Conservation (phyloP, 2,113 vertebrate species). For the Chiloscyllium plagiosum region DNA sequence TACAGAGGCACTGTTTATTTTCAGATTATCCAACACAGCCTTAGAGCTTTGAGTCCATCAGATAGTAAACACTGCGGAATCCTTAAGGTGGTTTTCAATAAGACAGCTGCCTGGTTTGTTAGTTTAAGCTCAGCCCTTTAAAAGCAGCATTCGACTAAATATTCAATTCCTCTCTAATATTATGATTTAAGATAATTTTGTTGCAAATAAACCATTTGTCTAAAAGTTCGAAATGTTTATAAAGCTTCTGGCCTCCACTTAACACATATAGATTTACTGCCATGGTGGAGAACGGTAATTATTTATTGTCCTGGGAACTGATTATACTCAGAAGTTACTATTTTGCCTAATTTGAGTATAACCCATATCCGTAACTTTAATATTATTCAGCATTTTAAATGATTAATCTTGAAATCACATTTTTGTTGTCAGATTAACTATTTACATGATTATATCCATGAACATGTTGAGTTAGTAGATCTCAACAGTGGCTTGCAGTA, state of each 20-base stretch:
- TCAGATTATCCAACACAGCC: slow-evolving; percentile 18
- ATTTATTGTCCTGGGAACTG: slow-evolving; percentile 4
- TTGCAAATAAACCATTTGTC: not conserved
- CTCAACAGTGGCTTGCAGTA: not conserved
- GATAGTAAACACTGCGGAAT: slow-evolving; percentile 30
- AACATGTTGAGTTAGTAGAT: not conserved
- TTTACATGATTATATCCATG: not conserved
- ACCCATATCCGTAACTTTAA: no score
- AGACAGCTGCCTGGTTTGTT: slow-evolving; percentile 25
- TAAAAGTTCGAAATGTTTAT: not conserved
- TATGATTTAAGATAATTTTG: not conserved
- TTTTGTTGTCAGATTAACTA: not conserved
- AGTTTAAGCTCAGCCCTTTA: not conserved
- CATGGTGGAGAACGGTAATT: not conserved
- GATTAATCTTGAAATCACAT: not conserved
- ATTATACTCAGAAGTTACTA: slow-evolving; percentile 4
- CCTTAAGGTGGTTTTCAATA: not conserved
- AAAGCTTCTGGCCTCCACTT: slow-evolving; percentile 16
- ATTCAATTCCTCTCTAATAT: not conserved
- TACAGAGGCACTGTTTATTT: slow-evolving; percentile 32
- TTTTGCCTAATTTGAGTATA: not conserved
- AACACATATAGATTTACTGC: not conserved
- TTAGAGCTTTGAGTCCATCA: slow-evolving; percentile 10
- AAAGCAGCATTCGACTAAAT: not conserved
- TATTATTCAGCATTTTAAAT: not conserved